Evolutionary conservation across 2,113 vertebrate species (phyloP), one percentile per base, ranked within the genome.

Genomic region (Rhinopomastus cyanomelas): DNA sequence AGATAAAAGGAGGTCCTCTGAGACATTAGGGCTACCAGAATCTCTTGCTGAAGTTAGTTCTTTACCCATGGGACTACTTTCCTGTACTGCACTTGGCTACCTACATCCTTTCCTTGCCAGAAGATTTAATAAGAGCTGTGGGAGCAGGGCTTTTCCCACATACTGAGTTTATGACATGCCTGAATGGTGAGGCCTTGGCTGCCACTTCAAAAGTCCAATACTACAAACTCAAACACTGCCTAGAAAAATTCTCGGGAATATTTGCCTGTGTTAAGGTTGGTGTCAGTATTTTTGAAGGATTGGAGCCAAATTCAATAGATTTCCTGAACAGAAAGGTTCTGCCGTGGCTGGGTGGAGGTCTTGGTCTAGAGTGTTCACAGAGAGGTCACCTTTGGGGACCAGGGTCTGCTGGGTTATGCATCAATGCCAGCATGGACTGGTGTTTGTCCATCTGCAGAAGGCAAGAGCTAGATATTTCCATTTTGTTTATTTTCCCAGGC

Each of bases 301-400:
- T 15, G 37, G 34, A 60, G 42, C 6, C 48, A 46, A 55, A 61
- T 39, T 59, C 29, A 34, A 6, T 10, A 51, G 44, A 11, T 65
- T 1, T 34, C 32, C 36, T 32, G 30, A 20, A 25, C 32, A 22
- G 42, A 59, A 52, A 20, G 32, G 6, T 21, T 2, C 12, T 64
- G 12, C 19, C 23, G 3, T 23, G 59, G 49, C 23, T 23, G 9
- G 29, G 34, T 20, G 56, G 44, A n/a, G 37, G 22, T 4, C 8
- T 16, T 26, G 20, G 14, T 26, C 32, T 48, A 25, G n/a, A 46
- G 36, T 0, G 0, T 17, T n/a, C 2, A 0, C 32, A 69, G 30
- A 64, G 32, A 48, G 8, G 22, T 26, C 10, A 12, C 16, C 15
- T 67, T 36, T 83, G 56, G 53, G 52, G 64, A 65, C 44, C 25